Evolutionary conservation across 2,113 vertebrate species (phyloP).

Genomic region (Genyomyrus donnyi): DNA sequence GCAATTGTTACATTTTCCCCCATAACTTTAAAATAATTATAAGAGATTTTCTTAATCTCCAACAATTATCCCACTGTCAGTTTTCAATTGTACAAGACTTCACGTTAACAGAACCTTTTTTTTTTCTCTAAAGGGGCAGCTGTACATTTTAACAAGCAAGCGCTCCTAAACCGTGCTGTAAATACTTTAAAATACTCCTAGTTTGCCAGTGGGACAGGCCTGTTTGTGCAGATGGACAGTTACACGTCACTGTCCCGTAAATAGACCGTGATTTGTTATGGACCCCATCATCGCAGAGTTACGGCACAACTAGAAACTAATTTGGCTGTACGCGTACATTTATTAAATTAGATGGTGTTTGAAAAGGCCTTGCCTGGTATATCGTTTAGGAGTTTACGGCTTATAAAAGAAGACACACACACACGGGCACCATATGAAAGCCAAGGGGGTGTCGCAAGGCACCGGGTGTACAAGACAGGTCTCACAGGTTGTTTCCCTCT

Average conservation of each 20-base stretch:
- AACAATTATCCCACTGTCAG: background rate
- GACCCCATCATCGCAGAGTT: background rate
- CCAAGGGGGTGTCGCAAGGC: conserved; percentile 29
- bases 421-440: conserved; percentile 40
- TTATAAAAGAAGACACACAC: conserved; percentile 41
- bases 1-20: background rate
- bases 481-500: background rate
- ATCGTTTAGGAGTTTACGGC: conserved; percentile 27
- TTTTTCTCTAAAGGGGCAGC: background rate
- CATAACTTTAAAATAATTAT: background rate
- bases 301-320: background rate
- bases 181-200: background rate
- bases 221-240: background rate
- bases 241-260: background rate
- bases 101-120: background rate
- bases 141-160: background rate
- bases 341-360: conserved; percentile 2
- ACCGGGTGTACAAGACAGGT: conserved; percentile 36
- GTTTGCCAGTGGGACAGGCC: background rate
- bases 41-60: background rate
- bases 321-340: background rate
- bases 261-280: background rate
- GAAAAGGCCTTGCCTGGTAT: conserved; percentile 37
- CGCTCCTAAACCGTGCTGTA: background rate
- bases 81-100: background rate